A percentile compares a stretch with the other conserved stretches of the same genome.
Evolutionary conservation across 2,888 invertebrate species (phyloP).

Genomic region (Sphaerophoria taeniata): DNA sequence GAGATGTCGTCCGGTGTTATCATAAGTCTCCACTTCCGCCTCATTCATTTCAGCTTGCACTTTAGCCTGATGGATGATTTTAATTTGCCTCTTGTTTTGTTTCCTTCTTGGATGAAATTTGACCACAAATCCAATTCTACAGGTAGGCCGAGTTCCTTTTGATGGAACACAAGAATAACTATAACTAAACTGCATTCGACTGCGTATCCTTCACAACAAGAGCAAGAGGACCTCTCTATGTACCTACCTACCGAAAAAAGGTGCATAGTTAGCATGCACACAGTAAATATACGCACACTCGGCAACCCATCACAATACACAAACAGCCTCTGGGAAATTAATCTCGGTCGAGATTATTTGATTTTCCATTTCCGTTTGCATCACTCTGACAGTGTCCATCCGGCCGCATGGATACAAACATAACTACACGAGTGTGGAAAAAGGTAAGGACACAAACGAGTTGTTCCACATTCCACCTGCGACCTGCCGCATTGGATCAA

Average conservation of each 20-base stretch:
- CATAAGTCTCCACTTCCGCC: too few relatives aligned
- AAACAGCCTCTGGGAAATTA: conserved; percentile 69
- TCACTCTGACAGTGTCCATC: conserved; percentile 65
- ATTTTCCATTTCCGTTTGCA: conserved; percentile 72
- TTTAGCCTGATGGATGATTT: too few relatives aligned
- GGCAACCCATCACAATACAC: neutral
- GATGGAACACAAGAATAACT: neutral
- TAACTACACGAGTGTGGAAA: neutral
- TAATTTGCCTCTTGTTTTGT: too few relatives aligned
- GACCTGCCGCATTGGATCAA: conserved; percentile 61
- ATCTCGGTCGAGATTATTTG: conserved; percentile 72
- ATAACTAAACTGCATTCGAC: neutral
- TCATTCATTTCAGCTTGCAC: too few relatives aligned
- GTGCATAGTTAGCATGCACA: conserved; percentile 21
- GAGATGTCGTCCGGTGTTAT: too few relatives aligned
- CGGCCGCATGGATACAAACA: conserved; percentile 27
- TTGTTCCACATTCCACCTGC: conserved; percentile 42
- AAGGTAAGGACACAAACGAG: conserved; percentile 24
- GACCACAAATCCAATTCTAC: conserved; percentile 58
- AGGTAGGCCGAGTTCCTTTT: neutral
- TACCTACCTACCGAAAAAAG: too few relatives aligned
- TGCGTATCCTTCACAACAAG: conserved; percentile 11
- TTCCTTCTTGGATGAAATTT: conserved; percentile 1
- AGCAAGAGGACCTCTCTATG: neutral
- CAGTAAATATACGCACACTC: conserved; percentile 16